phyloP scores from a whole-genome alignment of 2,797 vertebrate genomes.

The Cossypha dichroa region DNA sequence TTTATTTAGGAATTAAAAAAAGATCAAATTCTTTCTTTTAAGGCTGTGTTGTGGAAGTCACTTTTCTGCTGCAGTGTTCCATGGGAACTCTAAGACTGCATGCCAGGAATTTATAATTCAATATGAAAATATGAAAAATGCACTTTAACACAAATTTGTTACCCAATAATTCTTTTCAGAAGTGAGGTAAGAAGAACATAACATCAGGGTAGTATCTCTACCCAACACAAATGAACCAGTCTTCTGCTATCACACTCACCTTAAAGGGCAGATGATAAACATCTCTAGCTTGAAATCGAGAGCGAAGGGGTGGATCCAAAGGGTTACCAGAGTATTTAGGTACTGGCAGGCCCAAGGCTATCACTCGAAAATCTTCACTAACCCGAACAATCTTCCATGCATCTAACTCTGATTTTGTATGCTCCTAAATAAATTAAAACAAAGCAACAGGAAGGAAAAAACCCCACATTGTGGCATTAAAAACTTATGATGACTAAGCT shows the following conservation, averaged over 20 bases:
- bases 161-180: neutral
- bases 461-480: fast-evolving
- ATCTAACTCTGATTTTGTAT: slow-evolving; percentile 90
- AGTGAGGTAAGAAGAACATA: neutral
- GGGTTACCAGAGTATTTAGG: slow-evolving; percentile 94
- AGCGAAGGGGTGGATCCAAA: slow-evolving; percentile 94
- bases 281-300: slow-evolving; percentile 96
- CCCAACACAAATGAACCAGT: neutral
- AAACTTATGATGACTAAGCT: neutral
- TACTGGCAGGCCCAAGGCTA: slow-evolving; percentile 94
- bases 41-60: neutral
- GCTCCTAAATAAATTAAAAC: slow-evolving; percentile 79
- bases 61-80: neutral
- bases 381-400: slow-evolving; percentile 94
- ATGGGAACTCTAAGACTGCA: neutral
- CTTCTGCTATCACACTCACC: slow-evolving; percentile 71
- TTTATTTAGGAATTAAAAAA: neutral
- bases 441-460: neutral
- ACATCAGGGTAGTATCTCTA: neutral
- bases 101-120: neutral
- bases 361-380: slow-evolving; percentile 96
- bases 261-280: slow-evolving; percentile 94
- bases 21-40: neutral
- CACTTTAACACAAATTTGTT: neutral
- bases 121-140: neutral